Base-by-base conservation (phyloP, 2,113 vertebrate species). In the Pelodiscus sinensis region DNA sequence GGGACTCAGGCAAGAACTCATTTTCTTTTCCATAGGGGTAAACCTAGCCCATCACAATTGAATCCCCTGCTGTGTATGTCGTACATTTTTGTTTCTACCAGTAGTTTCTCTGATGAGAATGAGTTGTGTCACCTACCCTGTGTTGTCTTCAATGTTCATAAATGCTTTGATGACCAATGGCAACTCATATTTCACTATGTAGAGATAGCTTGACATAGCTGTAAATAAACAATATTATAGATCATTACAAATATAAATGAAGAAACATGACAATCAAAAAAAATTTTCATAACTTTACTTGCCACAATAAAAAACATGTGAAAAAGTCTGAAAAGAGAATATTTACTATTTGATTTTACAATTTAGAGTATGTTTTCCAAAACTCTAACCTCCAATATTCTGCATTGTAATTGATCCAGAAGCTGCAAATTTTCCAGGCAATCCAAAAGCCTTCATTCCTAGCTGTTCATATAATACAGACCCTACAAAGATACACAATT, bases 121-220 rank as follows among this genome's bases (percentile, higher is more conserved):
- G 85, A 97, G 96, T 96, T 97, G 97, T 94, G 98, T 96, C 97
- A 98, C 99, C 98, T 98, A 99, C 99, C 95, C 98, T 87, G 97
- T 97, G 85, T 73, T 95, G 93, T 98, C 97, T 97, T 97, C 97
- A 85, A 97, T 68, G 97, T 98, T 99, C 81, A 98, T 68, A 95
- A 99, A 99, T 87, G 99, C 96, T 92, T 98, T 96, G 93, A 99
- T 99, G 97, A 99, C 99, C 94, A 99, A 98, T 91, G 99, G 99
- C 97, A 99, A 98, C 97, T 99, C 99, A 92, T 99, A 99, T 98
- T 99, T 99, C 98, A 99, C 99, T 92, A 99, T 99, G 98, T 98
- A 99, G 98, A 99, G 99, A 98, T 99, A 99, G 98, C 99, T 99
- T 90, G 99, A 99, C 99, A 99, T 99, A 96, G 99, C 99, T 99